A percentile compares a stretch with the other conserved stretches of the same genome.
Evolutionary conservation across 2,888 invertebrate species (phyloP).

Genomic region (Scaeva pyrastri): DNA sequence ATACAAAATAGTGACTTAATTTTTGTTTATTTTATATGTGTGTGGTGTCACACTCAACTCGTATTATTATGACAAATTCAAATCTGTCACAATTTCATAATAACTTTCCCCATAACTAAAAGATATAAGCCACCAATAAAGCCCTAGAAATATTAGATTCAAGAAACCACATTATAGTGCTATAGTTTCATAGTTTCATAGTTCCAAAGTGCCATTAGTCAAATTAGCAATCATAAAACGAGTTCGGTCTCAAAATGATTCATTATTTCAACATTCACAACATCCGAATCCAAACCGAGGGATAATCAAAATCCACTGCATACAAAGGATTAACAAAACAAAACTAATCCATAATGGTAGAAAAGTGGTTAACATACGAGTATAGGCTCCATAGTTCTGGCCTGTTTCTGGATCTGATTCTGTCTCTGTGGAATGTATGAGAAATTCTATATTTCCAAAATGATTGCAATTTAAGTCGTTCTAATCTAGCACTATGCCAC

Average conservation of each 20-base stretch:
- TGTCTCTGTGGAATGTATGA: constrained; percentile 24
- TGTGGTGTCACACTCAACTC: too few species aligned
- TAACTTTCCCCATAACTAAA: not conserved
- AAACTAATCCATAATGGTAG: constrained; percentile 16
- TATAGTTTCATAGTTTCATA: too few species aligned
- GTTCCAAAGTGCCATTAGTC: constrained; percentile 8
- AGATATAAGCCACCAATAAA: not conserved
- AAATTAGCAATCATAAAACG: constrained; percentile 12
- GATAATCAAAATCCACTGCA: constrained; percentile 11
- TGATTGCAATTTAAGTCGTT: constrained; percentile 30
- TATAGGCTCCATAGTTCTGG: too few species aligned
- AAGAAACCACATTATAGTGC: constrained; percentile 6
- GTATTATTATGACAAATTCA: not conserved
- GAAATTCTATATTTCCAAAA: constrained; percentile 6
- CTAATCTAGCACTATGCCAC: not conserved
- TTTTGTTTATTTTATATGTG: too few species aligned
- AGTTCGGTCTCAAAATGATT: constrained; percentile 2
- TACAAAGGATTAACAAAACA: constrained; percentile 17
- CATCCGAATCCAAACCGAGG: not conserved
- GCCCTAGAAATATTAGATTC: not conserved
- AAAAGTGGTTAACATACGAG: constrained; percentile 20
- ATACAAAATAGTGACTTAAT: too few species aligned
- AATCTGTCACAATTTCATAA: not conserved
- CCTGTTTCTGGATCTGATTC: too few species aligned
- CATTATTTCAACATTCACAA: constrained; percentile 11